phyloP scores from a whole-genome alignment of 2,888 invertebrate genomes.

The Netelia virgata region DNA sequence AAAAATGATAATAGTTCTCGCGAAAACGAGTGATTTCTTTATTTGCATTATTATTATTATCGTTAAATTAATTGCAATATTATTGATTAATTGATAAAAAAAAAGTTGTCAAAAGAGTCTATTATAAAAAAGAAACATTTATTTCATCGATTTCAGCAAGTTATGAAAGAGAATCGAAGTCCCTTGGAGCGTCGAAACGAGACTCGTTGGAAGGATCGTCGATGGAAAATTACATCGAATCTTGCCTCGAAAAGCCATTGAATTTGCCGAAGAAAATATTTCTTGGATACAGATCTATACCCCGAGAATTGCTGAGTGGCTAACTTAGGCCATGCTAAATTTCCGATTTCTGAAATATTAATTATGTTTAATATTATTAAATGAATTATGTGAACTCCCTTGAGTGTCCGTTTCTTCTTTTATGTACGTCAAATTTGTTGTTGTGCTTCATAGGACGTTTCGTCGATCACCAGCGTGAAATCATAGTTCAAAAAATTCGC shows the following conservation, averaged over 20 bases:
- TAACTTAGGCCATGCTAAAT: conserved; percentile 1
- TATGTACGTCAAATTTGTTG: too few relatives aligned
- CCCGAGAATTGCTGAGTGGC: conserved; percentile 63
- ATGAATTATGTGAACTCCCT: neutral
- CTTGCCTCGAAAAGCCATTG: conserved; percentile 60
- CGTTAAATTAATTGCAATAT: too few relatives aligned
- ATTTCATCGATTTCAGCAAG: neutral
- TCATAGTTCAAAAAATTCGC: too few relatives aligned
- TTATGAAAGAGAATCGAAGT: conserved; percentile 15
- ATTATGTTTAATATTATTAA: neutral
- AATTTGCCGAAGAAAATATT: conserved; percentile 67
- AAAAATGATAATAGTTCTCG: too few relatives aligned
- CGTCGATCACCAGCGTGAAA: too few relatives aligned
- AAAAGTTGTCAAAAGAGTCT: neutral
- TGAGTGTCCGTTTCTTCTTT: too few relatives aligned
- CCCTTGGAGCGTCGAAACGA: conserved; percentile 6
- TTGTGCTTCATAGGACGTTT: too few relatives aligned
- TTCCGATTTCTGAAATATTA: neutral
- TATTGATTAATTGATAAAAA: too few relatives aligned
- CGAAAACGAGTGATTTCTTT: too few relatives aligned
- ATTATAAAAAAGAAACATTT: neutral
- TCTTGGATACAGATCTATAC: conserved; percentile 73
- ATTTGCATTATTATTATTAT: too few relatives aligned
- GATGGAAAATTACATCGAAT: neutral
- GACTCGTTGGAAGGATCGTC: neutral